Conservation (phyloP, 2,888 invertebrate genomes). For the Drosophila differens region DNA sequence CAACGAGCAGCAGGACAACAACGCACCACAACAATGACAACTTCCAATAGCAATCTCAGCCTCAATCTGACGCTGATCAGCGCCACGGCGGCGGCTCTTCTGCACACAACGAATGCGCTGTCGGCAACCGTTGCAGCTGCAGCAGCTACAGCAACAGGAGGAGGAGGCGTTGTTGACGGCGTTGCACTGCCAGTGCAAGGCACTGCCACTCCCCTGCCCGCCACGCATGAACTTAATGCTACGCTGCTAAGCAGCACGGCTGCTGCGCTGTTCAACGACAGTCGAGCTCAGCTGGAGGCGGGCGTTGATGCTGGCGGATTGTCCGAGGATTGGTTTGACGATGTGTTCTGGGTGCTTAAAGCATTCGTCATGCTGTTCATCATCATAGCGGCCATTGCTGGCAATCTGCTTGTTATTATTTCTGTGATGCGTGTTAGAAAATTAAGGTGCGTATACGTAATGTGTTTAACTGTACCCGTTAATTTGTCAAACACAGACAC, state of each 20-base stretch:
- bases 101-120: slow-evolving; percentile 66
- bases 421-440: slow-evolving; percentile 92
- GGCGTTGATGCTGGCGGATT: slow-evolving; percentile 21
- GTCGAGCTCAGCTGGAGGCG: slow-evolving; percentile 38
- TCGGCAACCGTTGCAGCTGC: slow-evolving; percentile 37
- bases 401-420: slow-evolving; percentile 95
- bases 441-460: slow-evolving; percentile 85
- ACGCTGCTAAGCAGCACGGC: slow-evolving; percentile 56
- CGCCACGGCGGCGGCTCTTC: slow-evolving; percentile 56
- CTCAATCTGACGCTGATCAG: slow-evolving; percentile 45
- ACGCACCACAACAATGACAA: slow-evolving; percentile 29
- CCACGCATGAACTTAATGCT: slow-evolving; percentile 57
- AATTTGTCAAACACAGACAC: slow-evolving; percentile 16
- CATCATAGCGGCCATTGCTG: slow-evolving; percentile 94
- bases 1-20: slow-evolving; percentile 3
- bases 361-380: slow-evolving; percentile 94
- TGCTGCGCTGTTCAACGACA: slow-evolving; percentile 62
- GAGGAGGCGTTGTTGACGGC: slow-evolving; percentile 19
- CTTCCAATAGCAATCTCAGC: slow-evolving; percentile 29
- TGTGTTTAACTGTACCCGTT: slow-evolving; percentile 4
- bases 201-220: slow-evolving; percentile 59
- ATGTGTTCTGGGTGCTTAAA: slow-evolving; percentile 89
- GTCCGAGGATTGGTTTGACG: slow-evolving; percentile 86
- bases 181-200: slow-evolving; percentile 64
- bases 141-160: slow-evolving; percentile 6